These are phyloP conservation scores for Eledone cirrhosa DNA, from an alignment of 2,888 invertebrate genomes.

Conservation along the genomic window DNA sequence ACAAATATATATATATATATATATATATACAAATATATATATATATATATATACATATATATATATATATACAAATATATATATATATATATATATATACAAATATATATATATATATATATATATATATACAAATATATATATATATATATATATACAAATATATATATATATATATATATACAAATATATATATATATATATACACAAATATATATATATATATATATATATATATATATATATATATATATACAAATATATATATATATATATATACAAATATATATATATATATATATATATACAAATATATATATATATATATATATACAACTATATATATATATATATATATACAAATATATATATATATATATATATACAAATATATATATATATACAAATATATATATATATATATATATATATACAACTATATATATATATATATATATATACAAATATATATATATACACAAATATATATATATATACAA, in stretches of 20 bases:
- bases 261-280: neutral
- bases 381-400: neutral
- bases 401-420: neutral
- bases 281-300: neutral
- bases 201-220: neutral
- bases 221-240: neutral
- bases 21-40: neutral
- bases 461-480: too few species aligned
- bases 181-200: neutral
- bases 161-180: neutral
- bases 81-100: neutral
- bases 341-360: constrained; percentile 19
- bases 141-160: neutral
- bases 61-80: neutral
- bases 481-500: too few species aligned
- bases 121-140: neutral
- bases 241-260: neutral
- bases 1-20: neutral
- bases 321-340: neutral
- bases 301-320: neutral
- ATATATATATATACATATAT: neutral
- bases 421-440: neutral
- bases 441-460: neutral
- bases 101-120: neutral
- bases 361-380: neutral